Evolutionary conservation across 2,113 vertebrate species (phyloP).

Genomic region (Microcebus jonahi): DNA sequence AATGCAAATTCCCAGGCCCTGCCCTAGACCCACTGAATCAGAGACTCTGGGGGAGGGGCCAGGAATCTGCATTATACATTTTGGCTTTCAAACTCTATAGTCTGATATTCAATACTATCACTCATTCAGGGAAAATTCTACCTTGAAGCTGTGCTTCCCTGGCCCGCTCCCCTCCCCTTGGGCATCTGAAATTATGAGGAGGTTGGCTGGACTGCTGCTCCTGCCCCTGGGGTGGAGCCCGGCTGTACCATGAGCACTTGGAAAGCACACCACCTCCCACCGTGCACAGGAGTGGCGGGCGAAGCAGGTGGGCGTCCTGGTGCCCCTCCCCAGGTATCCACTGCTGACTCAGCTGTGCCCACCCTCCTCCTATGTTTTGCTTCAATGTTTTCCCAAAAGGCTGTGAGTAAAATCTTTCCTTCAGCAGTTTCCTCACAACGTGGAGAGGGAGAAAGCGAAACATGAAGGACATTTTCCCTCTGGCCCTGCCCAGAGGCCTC

Average conservation of each 20-base stretch:
- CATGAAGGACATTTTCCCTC: not conserved
- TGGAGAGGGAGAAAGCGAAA: slow-evolving; percentile 16
- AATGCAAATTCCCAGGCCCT: not conserved
- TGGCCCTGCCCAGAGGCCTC: slow-evolving; percentile 57
- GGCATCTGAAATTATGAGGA: not conserved
- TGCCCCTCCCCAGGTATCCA: not conserved
- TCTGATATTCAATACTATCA: slow-evolving; percentile 16
- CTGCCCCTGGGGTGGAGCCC: not conserved
- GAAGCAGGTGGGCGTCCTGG: not conserved
- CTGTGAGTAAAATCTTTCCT: slow-evolving; percentile 42
- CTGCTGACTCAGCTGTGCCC: not conserved
- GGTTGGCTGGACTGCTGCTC: slow-evolving; percentile 21
- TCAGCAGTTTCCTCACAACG: slow-evolving; percentile 47
- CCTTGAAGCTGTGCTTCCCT: slow-evolving; percentile 44
- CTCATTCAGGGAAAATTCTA: slow-evolving; percentile 39
- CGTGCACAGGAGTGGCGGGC: not conserved
- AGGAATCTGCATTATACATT: accelerated
- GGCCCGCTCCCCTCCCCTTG: slow-evolving; percentile 55
- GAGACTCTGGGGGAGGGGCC: not conserved
- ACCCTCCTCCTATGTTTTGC: not conserved
- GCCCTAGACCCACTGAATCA: not conserved
- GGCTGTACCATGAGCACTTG: not conserved
- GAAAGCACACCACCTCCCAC: not conserved
- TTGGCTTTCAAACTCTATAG: not conserved
- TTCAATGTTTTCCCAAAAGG: slow-evolving; percentile 28